Evolutionary conservation across 1,140 invertebrate species (phyloP).

Genomic region (Phymorhynchus buccinoides): DNA sequence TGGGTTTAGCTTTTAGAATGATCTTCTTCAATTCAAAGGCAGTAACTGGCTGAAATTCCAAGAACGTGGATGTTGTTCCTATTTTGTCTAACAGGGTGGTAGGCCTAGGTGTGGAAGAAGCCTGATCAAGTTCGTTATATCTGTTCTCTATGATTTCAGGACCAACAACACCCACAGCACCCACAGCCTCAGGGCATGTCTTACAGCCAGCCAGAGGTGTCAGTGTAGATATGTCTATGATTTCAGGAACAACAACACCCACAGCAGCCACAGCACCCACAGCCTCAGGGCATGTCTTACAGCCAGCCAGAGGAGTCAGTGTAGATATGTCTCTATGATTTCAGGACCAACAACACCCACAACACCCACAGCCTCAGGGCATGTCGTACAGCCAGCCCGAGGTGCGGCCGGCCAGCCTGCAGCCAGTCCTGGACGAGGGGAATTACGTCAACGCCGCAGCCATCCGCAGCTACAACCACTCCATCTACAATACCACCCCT

Average conservation of each 20-base stretch:
- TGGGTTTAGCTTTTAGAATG: no score
- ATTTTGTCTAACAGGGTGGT: no score
- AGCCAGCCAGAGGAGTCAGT: slow-evolving; percentile 50
- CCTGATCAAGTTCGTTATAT: no score
- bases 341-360: slow-evolving; percentile 41
- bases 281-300: slow-evolving; percentile 60
- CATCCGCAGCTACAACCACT: slow-evolving; percentile 58
- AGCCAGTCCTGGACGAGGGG: slow-evolving; percentile 46
- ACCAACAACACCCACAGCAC: slow-evolving; percentile 40
- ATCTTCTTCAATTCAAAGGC: no score
- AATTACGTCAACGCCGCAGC: slow-evolving; percentile 58
- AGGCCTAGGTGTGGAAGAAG: no score
- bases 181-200: slow-evolving; percentile 51
- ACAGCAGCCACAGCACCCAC: slow-evolving; percentile 40
- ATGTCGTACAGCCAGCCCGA: slow-evolving; percentile 67
- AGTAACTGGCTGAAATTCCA: no score
- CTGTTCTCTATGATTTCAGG: slow-evolving; percentile 6
- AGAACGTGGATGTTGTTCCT: no score
- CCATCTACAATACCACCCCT: no score
- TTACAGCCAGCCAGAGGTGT: slow-evolving; percentile 54
- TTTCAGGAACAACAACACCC: slow-evolving; percentile 42
- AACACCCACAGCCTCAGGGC: slow-evolving; percentile 44
- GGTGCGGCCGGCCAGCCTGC: slow-evolving; percentile 48
- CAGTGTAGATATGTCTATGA: no score
- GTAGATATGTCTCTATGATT: no score